Evolutionary conservation across 2,888 invertebrate genomes (phyloP).

Genomic region (Holacanthella duospinosa): DNA sequence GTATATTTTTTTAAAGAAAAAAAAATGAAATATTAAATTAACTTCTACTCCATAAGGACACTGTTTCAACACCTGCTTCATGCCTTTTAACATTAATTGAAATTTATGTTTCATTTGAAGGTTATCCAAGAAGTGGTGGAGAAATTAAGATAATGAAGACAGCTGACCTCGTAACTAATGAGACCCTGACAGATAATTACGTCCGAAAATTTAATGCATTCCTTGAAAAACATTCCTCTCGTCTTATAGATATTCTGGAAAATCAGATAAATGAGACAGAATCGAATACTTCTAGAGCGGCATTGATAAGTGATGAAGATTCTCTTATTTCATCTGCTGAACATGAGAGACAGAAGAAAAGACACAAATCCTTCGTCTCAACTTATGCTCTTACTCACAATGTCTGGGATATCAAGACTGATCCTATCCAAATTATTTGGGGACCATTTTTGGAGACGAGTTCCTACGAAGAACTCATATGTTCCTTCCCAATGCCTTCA

Average conservation of each 20-base stretch:
- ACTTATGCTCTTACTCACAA: conserved; percentile 23
- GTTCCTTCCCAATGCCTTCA: conserved; percentile 9
- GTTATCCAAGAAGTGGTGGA: too few species aligned
- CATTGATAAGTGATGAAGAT: not conserved
- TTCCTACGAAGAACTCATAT: conserved; percentile 26
- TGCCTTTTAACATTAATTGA: too few species aligned
- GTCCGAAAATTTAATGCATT: conserved; percentile 29
- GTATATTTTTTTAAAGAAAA: too few species aligned
- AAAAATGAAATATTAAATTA: too few species aligned
- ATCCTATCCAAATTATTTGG: conserved; percentile 29
- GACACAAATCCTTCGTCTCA: conserved; percentile 12
- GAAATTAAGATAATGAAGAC: conserved; percentile 21
- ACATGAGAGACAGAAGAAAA: not conserved
- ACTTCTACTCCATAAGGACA: too few species aligned
- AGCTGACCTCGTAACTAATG: conserved; percentile 26
- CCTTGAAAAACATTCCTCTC: conserved; percentile 26
- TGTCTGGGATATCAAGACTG: conserved; percentile 22
- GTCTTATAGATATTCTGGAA: conserved; percentile 12
- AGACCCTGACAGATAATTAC: conserved; percentile 31
- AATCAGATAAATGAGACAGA: not conserved
- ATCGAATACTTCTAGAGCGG: not conserved
- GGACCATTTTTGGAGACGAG: conserved; percentile 21
- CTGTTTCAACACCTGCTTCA: too few species aligned
- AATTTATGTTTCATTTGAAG: too few species aligned
- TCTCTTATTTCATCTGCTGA: not conserved